Conservation (phyloP, 1,140 invertebrate genomes). For the Dinoponera quadriceps region DNA sequence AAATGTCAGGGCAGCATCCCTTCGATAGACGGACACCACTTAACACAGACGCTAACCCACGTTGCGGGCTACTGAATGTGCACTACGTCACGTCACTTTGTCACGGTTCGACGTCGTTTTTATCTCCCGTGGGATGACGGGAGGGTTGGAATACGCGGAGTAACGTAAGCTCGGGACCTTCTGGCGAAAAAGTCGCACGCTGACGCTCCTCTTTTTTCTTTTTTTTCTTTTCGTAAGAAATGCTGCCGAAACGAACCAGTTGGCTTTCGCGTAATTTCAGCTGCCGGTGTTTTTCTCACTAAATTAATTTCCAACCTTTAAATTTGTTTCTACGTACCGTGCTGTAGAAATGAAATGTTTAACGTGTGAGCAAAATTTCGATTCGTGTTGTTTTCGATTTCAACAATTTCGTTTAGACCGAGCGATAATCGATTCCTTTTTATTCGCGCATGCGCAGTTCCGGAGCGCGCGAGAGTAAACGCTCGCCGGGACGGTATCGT, state of each 20-base stretch:
- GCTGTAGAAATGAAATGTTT: no score
- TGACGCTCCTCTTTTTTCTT: neutral
- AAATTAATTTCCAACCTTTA: no score
- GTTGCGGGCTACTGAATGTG: conserved; percentile 41
- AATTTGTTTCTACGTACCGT: no score
- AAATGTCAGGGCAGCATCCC: conserved; percentile 84
- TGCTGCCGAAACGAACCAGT: no score
- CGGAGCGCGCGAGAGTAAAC: conserved; percentile 10
- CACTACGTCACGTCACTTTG: conserved; percentile 62
- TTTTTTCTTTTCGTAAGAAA: neutral
- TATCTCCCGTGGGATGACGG: conserved; percentile 39
- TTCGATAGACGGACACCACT: conserved; percentile 72
- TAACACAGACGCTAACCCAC: conserved; percentile 59
- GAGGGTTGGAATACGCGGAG: conserved; percentile 20
- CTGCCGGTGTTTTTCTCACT: no score
- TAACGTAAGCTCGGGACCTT: neutral
- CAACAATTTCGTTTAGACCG: no score
- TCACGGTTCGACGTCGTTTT: conserved; percentile 60
- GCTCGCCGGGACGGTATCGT: conserved; percentile 30
- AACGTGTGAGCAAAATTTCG: no score
- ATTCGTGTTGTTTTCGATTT: no score
- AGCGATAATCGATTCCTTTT: no score
- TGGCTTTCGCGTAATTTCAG: no score
- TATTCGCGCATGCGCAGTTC: no score
- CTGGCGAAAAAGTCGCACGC: neutral